Evolutionary conservation across 2,797 vertebrate genomes (phyloP), one percentile per base, ranked within the genome.

Genomic region (Eremophila alpestris): DNA sequence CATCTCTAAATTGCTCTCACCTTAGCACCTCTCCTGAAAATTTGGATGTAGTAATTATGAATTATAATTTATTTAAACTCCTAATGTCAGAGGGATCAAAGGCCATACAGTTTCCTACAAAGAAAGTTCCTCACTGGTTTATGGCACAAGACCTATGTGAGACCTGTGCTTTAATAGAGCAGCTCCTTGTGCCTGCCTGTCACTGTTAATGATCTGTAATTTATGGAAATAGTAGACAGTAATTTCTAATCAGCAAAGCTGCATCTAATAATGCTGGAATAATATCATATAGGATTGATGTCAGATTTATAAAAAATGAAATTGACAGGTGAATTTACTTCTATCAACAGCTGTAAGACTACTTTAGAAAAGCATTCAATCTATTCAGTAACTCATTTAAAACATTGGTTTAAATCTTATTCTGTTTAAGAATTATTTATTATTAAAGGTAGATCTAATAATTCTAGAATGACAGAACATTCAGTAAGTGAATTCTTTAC

Each of bases 191-290:
- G 58, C 55, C 78, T 94, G 65, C 56, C 48, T 95, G 62, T 96
- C 87, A 95, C 71, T 89, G 83, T 43, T 95, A 96, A 95, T 97
- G 89, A 94, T 82, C 93, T 62, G 77, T 83, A 95, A 94, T 96
- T 95, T 92, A 87, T 90, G 76, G 81, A 95, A 78, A 91, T 92
- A 65, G 51, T 83, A 88, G 90, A 74, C 60, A 74, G 58, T 56
- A 86, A 81, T 94, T 94, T 90, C 90, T 96, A 97, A 95, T 96
- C 68, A 93, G 76, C n/a, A 93, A 90, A 86, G 55, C 51, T 92
- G 22, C 34, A 79, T 70, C 78, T 95, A 91, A 91, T 95, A 95
- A 89, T 80, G 58, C 71, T 58, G 38, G 34, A 91, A 87, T 52
- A n/a, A 48, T 75, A 86, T 91, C 75, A 86, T 71, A 63, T 51